Conservation (phyloP, 2,113 vertebrate genomes). For the Phrynocephalus versicolor region DNA sequence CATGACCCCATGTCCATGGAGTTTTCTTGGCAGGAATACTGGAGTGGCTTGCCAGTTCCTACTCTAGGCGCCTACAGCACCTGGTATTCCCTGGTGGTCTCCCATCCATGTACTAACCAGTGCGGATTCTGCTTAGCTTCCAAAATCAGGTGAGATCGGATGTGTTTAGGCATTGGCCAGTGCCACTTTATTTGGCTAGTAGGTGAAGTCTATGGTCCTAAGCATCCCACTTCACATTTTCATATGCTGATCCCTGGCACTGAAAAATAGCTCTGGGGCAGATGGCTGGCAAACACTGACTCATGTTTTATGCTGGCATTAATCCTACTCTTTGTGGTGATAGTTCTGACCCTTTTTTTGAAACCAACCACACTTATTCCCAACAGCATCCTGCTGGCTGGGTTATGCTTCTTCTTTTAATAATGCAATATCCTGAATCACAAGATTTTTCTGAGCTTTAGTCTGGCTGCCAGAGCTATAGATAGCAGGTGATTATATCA, state of each 20-base stretch:
- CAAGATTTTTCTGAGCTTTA: background rate
- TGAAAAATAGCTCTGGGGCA: background rate
- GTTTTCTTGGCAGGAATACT: too few species aligned
- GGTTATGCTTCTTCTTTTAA: background rate
- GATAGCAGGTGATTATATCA: background rate
- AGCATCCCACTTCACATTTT: background rate
- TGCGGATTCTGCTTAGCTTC: too few species aligned
- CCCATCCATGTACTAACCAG: too few species aligned
- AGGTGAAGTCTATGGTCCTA: background rate
- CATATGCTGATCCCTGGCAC: background rate
- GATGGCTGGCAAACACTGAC: background rate
- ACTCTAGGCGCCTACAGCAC: too few species aligned
- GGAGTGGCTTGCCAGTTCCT: too few species aligned
- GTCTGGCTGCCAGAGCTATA: background rate
- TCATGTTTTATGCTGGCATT: background rate
- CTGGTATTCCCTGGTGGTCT: too few species aligned
- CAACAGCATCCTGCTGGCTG: background rate
- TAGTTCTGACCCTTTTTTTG: conserved; percentile 12
- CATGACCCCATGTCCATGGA: too few species aligned
- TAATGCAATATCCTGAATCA: background rate
- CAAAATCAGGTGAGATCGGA: too few species aligned
- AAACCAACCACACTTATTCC: background rate
- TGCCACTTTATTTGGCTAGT: too few species aligned
- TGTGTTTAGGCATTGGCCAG: too few species aligned
- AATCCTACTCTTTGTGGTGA: background rate